Conservation (phyloP, 2,888 invertebrate species). For the Clostera curtula region DNA sequence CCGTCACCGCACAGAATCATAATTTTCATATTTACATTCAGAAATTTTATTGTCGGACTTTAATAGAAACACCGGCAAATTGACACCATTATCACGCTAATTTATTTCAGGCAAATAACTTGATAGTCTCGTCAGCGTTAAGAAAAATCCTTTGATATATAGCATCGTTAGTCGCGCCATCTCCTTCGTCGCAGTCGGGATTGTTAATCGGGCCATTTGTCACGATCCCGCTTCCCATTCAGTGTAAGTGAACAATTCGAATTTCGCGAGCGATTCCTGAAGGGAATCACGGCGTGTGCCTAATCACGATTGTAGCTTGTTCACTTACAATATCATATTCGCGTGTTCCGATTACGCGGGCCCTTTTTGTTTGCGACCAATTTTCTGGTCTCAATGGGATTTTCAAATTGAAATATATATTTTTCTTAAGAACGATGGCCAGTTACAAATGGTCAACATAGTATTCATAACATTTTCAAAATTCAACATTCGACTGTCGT, state of each 20-base stretch:
- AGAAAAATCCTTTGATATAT: slow-evolving; percentile 72
- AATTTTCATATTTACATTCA: too few relatives aligned
- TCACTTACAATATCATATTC: slow-evolving; percentile 18
- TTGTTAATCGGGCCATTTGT: slow-evolving; percentile 71
- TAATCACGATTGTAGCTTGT: slow-evolving; percentile 24
- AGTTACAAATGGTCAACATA: too few relatives aligned
- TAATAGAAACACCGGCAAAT: slow-evolving; percentile 5
- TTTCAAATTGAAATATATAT: too few relatives aligned
- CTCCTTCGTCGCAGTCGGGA: slow-evolving; percentile 54
- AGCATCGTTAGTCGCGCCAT: slow-evolving; percentile 68
- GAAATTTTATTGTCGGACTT: too few relatives aligned
- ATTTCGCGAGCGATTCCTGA: slow-evolving; percentile 54
- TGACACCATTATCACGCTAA: slow-evolving; percentile 24
- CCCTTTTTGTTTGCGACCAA: too few relatives aligned
- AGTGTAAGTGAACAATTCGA: slow-evolving; percentile 49
- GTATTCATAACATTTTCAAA: too few relatives aligned
- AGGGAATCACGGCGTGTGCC: slow-evolving; percentile 33
- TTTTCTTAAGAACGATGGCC: too few relatives aligned
- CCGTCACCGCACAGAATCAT: too few relatives aligned
- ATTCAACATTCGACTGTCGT: too few relatives aligned
- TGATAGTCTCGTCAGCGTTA: slow-evolving; percentile 46
- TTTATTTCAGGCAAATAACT: slow-evolving; percentile 50
- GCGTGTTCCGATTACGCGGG: slow-evolving; percentile 2
- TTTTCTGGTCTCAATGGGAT: too few relatives aligned
- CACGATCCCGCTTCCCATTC: slow-evolving; percentile 64